Percentiles rank a stretch among this genome's conserved stretches.
Conservation (phyloP, 23 tunicate species). For the Botrylloides violaceus region DNA sequence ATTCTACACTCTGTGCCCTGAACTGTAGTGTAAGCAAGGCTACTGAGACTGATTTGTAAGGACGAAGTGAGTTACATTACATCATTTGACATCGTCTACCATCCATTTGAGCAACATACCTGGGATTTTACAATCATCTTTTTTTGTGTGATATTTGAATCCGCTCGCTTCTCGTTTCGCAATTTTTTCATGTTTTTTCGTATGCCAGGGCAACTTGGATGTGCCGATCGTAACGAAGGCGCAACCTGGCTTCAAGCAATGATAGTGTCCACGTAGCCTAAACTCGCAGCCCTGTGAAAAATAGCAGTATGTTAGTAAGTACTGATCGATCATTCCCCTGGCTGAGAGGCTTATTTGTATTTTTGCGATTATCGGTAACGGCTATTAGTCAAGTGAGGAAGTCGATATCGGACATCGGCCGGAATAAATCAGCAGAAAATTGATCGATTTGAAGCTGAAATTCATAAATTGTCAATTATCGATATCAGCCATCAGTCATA, state of each 20-base stretch:
- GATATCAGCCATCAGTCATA: too few relatives aligned
- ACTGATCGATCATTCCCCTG: too few relatives aligned
- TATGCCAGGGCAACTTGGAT: constrained; percentile 83
- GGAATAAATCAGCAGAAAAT: too few relatives aligned
- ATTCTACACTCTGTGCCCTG: not conserved
- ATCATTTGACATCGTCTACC: too few relatives aligned
- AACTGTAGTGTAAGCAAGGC: not conserved
- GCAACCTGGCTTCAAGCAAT: constrained; percentile 85
- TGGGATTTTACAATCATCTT: constrained; percentile 41
- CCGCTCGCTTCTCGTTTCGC: constrained; percentile 78
- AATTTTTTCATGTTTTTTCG: constrained; percentile 78
- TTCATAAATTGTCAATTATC: too few relatives aligned
- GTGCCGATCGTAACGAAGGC: constrained; percentile 75
- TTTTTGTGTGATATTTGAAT: constrained; percentile 79
- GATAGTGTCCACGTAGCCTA: constrained; percentile 69
- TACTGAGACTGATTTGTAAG: not conserved
- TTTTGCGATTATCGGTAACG: too few relatives aligned
- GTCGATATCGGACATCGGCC: too few relatives aligned
- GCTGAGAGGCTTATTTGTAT: too few relatives aligned
- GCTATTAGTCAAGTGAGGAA: too few relatives aligned
- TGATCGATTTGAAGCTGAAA: too few relatives aligned
- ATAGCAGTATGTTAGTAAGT: too few relatives aligned
- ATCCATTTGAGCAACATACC: constrained; percentile 48
- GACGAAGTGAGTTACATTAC: too few relatives aligned
- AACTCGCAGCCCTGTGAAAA: constrained; percentile 67